Evolutionary conservation across 2,797 vertebrate species (phyloP), one percentile per base, ranked within the genome.

Genomic region (Menidia menidia): DNA sequence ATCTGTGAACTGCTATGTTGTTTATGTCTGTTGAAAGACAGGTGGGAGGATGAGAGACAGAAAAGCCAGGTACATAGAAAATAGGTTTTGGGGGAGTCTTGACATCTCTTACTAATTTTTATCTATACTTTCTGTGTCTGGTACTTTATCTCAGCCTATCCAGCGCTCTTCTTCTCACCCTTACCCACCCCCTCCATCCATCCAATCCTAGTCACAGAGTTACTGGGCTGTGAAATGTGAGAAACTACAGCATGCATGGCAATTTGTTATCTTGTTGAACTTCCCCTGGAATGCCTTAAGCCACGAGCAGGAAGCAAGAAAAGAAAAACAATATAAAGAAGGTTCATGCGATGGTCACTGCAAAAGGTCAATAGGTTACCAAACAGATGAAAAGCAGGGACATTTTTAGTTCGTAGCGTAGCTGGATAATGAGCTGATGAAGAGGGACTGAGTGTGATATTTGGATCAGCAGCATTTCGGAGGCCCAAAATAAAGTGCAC

Each of bases 201-300:
- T 74, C 60, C 77, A 59, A 74, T 60, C 59, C 54, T 39, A 70
- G 67, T 80, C 51, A 62, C 82, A 88, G 89, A 91, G 83, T 90
- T 90, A 93, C 86, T 90, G 86, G 89, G 87, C 89, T 89, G 90
- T 93, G 88, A 93, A 93, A 94, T 92, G 88, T 87, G 85, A 90
- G 92, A 93, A 89, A 92, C 88, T 89, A 89, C 88, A 90, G 86
- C 88, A 87, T 89, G 90, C 89, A 88, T 87, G 71, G 90, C 80
- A 84, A 92, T 94, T 92, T 88, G 92, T 93, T 93, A 93, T 92
- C 91, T 91, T 94, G 91, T 93, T 91, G 92, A 92, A 93, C 83
- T 87, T 90, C 88, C 82, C 75, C 77, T 68, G 83, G 90, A 82
- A 80, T 69, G 86, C 73, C 79, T 86, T 60, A 18, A 75, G 67